phyloP scores from a whole-genome alignment of 2,888 invertebrate species.

The Neoscelio sp. region DNA sequence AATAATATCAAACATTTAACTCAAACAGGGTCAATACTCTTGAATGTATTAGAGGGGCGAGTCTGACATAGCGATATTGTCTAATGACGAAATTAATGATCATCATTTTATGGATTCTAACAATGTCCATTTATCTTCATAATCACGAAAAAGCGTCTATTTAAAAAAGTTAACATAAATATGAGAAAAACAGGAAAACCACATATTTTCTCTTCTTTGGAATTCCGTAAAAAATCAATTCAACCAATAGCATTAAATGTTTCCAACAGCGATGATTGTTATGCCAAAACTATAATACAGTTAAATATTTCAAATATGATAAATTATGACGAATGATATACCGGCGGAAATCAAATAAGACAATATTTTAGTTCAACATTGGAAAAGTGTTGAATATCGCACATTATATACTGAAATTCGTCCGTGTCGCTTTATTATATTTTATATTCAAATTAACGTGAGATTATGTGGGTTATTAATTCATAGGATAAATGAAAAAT shows the following conservation, averaged over 20 bases:
- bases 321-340: conserved; percentile 13
- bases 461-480: conserved; percentile 20
- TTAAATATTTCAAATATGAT: conserved; percentile 9
- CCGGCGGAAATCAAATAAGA: background rate
- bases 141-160: conserved; percentile 19
- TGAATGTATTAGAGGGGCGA: conserved; percentile 14
- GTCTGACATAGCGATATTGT: conserved; percentile 31
- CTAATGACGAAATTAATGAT: conserved; percentile 35
- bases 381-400: conserved; percentile 3
- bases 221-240: conserved; percentile 24
- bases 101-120: conserved; percentile 21
- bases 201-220: background rate
- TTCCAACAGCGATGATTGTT: conserved; percentile 7
- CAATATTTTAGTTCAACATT: conserved; percentile 18
- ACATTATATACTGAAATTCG: conserved; percentile 8
- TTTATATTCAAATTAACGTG: conserved; percentile 23
- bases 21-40: conserved; percentile 8
- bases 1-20: conserved; percentile 19
- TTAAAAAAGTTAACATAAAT: background rate
- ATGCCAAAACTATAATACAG: conserved; percentile 6
- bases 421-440: background rate
- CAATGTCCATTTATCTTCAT: conserved; percentile 47
- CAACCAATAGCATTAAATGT: conserved; percentile 15
- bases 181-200: background rate
- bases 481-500: too few species aligned